These are phyloP conservation scores for Ambastaia sidthimunki DNA, from an alignment of 2,797 vertebrate genomes.

Conservation along the genomic window DNA sequence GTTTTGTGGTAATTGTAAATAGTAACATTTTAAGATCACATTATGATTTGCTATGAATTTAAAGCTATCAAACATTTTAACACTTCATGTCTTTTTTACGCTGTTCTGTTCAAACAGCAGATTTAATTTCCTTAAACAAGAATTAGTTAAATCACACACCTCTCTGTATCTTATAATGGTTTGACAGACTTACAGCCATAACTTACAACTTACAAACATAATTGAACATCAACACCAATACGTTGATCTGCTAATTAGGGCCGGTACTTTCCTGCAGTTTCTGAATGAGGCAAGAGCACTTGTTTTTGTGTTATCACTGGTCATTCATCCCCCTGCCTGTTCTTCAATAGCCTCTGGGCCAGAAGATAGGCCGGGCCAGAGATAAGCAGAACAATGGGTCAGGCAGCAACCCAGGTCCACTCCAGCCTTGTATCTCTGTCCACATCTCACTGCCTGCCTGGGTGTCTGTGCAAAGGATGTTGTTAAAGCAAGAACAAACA, in stretches of 20 bases:
- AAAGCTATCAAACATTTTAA: not conserved
- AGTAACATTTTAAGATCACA: not conserved
- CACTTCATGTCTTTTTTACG: not conserved
- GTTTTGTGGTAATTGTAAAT: not conserved
- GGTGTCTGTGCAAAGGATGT: slow-evolving; percentile 81
- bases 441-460: slow-evolving; percentile 74
- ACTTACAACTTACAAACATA: slow-evolving; percentile 56
- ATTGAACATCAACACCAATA: slow-evolving; percentile 53
- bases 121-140: not conserved
- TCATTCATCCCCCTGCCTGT: slow-evolving; percentile 57
- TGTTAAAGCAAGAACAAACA: slow-evolving; percentile 83
- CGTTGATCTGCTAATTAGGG: slow-evolving; percentile 53
- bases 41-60: not conserved
- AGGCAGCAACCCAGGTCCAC: slow-evolving; percentile 71
- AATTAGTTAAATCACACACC: slow-evolving; percentile 23
- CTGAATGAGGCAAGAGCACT: slow-evolving; percentile 44
- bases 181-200: slow-evolving; percentile 66
- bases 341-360: slow-evolving; percentile 69
- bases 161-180: not conserved
- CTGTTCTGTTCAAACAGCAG: not conserved
- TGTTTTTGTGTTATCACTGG: slow-evolving; percentile 64
- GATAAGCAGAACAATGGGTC: slow-evolving; percentile 78
- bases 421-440: slow-evolving; percentile 75
- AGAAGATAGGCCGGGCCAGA: slow-evolving; percentile 70
- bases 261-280: slow-evolving; percentile 46